phyloP scores from a whole-genome alignment of 2,113 vertebrate genomes.

The Picathartes gymnocephalus region DNA sequence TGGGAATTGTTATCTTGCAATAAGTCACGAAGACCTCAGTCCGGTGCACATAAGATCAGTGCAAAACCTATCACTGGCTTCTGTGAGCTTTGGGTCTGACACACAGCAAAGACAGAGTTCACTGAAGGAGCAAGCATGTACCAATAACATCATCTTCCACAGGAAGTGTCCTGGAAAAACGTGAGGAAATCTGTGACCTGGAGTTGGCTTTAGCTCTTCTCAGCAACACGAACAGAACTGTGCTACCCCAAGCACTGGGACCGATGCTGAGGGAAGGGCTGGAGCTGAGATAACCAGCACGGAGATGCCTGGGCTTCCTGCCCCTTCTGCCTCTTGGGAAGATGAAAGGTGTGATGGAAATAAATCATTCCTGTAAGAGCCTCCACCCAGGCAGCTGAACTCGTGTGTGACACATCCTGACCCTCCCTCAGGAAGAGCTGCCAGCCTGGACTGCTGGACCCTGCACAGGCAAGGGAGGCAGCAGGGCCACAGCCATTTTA shows the following conservation, averaged over 20 bases:
- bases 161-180: not conserved
- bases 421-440: slow-evolving; percentile 8
- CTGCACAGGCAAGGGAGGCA: not conserved
- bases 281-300: not conserved
- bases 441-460: not conserved
- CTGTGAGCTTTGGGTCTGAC: not conserved
- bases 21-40: not conserved
- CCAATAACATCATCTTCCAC: not conserved
- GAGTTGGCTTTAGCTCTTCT: not conserved
- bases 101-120: not conserved
- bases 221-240: not conserved
- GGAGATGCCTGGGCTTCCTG: not conserved
- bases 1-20: not conserved
- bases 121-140: not conserved
- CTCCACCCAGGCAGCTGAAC: not conserved
- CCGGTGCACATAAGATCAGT: not conserved
- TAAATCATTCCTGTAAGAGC: not conserved
- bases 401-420: not conserved
- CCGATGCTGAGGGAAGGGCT: not conserved
- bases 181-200: not conserved
- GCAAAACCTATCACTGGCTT: not conserved
- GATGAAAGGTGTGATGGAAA: slow-evolving; percentile 19
- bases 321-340: not conserved
- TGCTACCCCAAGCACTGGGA: not conserved
- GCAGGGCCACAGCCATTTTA: not conserved